Conservation (phyloP, 37 sponge, comb jelly and placozoan species). For the Spongilla lacustris region DNA sequence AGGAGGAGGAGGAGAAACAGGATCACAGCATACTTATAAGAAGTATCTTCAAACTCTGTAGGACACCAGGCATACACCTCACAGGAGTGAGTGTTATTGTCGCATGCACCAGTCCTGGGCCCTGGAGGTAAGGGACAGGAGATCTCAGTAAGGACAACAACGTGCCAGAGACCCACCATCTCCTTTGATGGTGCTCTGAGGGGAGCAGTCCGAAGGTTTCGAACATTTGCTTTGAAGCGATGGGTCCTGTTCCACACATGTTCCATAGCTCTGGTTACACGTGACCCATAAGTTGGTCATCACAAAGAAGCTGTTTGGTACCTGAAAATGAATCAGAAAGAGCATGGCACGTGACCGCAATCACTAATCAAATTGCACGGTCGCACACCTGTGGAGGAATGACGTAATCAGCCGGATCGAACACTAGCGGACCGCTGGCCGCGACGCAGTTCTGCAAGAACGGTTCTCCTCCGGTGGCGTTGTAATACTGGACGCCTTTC, state of each 20-base stretch:
- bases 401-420: conserved; percentile 71
- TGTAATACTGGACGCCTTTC: conserved; percentile 54
- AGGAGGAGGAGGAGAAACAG: background rate
- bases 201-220: background rate
- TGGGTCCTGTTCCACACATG: conserved; percentile 57
- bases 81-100: conserved; percentile 34
- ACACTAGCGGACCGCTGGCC: background rate
- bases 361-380: no score
- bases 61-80: conserved; percentile 70
- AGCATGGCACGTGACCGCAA: no score
- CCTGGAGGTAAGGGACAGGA: no score
- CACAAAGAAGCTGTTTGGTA: conserved; percentile 68
- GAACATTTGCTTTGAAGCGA: no score
- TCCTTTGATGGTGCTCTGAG: background rate
- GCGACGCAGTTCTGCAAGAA: conserved; percentile 30
- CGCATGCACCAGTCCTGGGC: conserved; percentile 37
- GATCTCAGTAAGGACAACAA: no score
- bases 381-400: conserved; percentile 75
- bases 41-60: conserved; percentile 47
- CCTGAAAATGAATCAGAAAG: conserved; percentile 10
- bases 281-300: conserved; percentile 71
- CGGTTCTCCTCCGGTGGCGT: background rate
- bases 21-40: conserved; percentile 28
- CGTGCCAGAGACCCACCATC: no score
- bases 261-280: conserved; percentile 47